phyloP scores from a whole-genome alignment of 2,888 invertebrate species.

The Ormyrus nitidulus region DNA sequence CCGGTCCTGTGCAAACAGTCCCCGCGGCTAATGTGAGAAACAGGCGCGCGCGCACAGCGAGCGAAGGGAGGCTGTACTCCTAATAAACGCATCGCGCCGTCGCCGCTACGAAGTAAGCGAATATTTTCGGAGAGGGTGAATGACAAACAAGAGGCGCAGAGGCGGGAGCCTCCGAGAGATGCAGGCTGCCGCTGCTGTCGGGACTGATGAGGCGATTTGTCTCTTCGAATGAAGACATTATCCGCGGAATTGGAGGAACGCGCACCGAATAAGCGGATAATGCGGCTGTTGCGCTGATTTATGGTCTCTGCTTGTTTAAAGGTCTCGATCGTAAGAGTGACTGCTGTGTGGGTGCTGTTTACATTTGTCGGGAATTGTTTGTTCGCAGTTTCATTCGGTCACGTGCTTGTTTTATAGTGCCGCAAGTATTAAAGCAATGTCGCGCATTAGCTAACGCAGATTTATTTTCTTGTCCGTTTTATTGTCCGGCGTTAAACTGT shows the following conservation, averaged over 20 bases:
- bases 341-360: too few relatives aligned
- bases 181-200: background rate
- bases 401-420: too few relatives aligned
- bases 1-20: conserved; percentile 70
- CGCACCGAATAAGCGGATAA: conserved; percentile 13
- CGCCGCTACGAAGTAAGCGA: background rate
- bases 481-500: background rate
- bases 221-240: conserved; percentile 51
- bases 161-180: too few relatives aligned
- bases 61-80: background rate
- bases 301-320: conserved; percentile 22
- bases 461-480: background rate
- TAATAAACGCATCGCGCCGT: conserved; percentile 34
- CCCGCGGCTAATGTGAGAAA: conserved; percentile 71
- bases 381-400: background rate
- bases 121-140: conserved; percentile 45
- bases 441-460: too few relatives aligned
- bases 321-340: background rate
- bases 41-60: conserved; percentile 70
- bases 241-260: conserved; percentile 15
- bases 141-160: conserved; percentile 33
- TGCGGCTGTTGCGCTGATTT: conserved; percentile 31
- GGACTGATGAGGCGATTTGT: conserved; percentile 51
- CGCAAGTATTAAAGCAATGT: too few relatives aligned
- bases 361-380: background rate